Evolutionary conservation across 2,113 vertebrate genomes (phyloP).

Genomic region (Nibea albiflora): DNA sequence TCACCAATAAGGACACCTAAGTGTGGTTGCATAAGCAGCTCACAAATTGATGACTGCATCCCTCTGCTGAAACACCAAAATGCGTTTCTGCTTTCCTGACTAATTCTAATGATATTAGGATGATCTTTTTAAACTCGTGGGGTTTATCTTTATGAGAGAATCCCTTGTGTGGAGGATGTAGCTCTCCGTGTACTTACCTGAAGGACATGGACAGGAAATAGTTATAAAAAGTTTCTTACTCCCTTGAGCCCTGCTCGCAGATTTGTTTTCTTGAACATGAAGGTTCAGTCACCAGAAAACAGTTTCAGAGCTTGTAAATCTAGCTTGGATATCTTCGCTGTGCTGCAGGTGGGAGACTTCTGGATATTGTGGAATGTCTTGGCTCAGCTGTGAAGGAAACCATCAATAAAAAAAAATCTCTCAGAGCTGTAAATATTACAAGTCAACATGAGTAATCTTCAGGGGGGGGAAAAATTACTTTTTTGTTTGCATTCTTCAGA

Average conservation of each 20-base stretch:
- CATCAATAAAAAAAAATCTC: slow-evolving; percentile 39
- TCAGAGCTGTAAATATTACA: slow-evolving; percentile 66
- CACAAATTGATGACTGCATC: slow-evolving; percentile 44
- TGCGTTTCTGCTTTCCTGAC: slow-evolving; percentile 22
- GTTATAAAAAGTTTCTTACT: slow-evolving; percentile 34
- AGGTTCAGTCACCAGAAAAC: slow-evolving; percentile 49
- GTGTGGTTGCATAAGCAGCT: slow-evolving; percentile 38
- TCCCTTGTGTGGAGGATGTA: slow-evolving; percentile 8
- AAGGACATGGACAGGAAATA: slow-evolving; percentile 22
- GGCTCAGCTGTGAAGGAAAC: slow-evolving; percentile 55
- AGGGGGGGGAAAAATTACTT: slow-evolving; percentile 16
- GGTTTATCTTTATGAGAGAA: slow-evolving; percentile 32
- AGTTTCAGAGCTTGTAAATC: slow-evolving; percentile 62
- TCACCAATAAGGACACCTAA: slow-evolving; percentile 16
- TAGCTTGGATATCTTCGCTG: slow-evolving; percentile 41
- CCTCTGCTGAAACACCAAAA: slow-evolving; percentile 47
- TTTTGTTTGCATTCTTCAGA: not conserved
- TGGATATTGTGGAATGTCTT: slow-evolving; percentile 70
- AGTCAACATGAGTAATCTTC: slow-evolving; percentile 43
- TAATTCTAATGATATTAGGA: slow-evolving; percentile 62
- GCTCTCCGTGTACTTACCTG: slow-evolving; percentile 20
- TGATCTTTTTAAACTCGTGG: slow-evolving; percentile 55
- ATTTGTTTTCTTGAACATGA: slow-evolving; percentile 33
- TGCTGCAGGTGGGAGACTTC: slow-evolving; percentile 70
- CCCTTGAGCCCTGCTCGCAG: slow-evolving; percentile 3